These are phyloP conservation scores for Venusia cambrica DNA, from an alignment of 2,888 invertebrate species.

Conservation along the genomic window DNA sequence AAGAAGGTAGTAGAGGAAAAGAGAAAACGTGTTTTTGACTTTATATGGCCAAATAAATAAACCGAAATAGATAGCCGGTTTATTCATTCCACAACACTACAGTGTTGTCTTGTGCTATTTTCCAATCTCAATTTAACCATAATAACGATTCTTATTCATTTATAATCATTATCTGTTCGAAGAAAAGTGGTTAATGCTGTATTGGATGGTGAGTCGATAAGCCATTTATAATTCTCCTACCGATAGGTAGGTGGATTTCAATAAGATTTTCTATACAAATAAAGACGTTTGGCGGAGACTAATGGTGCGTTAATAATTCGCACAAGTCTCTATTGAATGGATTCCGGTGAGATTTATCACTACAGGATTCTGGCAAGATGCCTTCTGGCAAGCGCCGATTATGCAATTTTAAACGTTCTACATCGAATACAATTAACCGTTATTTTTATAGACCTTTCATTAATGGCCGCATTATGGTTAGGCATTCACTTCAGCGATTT, in stretches of 20 bases:
- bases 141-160: no score
- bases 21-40: no score
- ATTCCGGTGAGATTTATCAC: constrained; percentile 71
- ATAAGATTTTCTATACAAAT: constrained; percentile 61
- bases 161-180: no score
- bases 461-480: constrained; percentile 17
- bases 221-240: constrained; percentile 49
- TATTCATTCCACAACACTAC: no score
- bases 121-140: no score
- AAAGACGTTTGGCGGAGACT: constrained; percentile 68
- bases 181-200: constrained; percentile 42
- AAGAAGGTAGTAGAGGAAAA: no score
- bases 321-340: constrained; percentile 72
- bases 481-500: neutral
- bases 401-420: constrained; percentile 59
- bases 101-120: no score
- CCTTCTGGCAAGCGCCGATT: constrained; percentile 70
- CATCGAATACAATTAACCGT: constrained; percentile 44
- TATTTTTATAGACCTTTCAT: constrained; percentile 27
- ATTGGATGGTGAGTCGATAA: constrained; percentile 37
- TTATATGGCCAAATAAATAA: no score
- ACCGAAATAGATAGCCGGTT: no score
- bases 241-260: constrained; percentile 45
- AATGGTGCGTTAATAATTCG: constrained; percentile 77
- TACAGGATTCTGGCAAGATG: constrained; percentile 75